These are phyloP conservation scores for Hylia prasina DNA, from an alignment of 2,113 vertebrate genomes.

Conservation along the genomic window DNA sequence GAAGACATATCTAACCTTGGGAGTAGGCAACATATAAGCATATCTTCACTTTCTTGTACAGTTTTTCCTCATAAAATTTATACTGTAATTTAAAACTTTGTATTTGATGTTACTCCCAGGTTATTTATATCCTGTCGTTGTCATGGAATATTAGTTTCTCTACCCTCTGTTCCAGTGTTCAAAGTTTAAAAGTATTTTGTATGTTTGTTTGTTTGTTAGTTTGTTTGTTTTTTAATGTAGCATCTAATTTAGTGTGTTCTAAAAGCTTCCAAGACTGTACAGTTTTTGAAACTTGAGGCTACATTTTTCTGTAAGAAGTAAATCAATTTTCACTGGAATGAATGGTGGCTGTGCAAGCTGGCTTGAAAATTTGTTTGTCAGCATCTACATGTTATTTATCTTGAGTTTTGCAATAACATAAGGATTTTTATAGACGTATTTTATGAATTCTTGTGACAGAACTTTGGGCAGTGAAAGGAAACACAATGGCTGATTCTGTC, in stretches of 20 bases:
- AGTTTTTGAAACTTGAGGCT: not conserved
- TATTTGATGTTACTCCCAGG: not conserved
- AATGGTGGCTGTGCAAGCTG: not conserved
- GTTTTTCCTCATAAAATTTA: not conserved
- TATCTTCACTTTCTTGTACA: not conserved
- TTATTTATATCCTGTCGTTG: not conserved
- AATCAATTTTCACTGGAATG: not conserved
- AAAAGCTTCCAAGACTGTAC: not conserved
- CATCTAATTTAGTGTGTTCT: not conserved
- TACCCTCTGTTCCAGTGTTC: not conserved
- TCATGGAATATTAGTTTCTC: not conserved
- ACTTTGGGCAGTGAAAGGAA: not conserved
- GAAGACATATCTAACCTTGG: not conserved
- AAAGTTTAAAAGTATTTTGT: not conserved
- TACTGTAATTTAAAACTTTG: not conserved
- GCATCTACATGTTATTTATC: not conserved
- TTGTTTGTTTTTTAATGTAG: not conserved
- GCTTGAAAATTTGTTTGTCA: not conserved
- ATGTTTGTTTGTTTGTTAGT: not conserved
- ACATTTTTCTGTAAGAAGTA: not conserved
- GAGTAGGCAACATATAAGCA: not conserved
- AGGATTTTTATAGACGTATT: not conserved
- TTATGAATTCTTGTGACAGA: not conserved
- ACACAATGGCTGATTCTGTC: not conserved
- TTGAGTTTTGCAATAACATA: not conserved